Evolutionary conservation across 2,888 invertebrate species (phyloP).

Genomic region (Cryptus viduatorius): DNA sequence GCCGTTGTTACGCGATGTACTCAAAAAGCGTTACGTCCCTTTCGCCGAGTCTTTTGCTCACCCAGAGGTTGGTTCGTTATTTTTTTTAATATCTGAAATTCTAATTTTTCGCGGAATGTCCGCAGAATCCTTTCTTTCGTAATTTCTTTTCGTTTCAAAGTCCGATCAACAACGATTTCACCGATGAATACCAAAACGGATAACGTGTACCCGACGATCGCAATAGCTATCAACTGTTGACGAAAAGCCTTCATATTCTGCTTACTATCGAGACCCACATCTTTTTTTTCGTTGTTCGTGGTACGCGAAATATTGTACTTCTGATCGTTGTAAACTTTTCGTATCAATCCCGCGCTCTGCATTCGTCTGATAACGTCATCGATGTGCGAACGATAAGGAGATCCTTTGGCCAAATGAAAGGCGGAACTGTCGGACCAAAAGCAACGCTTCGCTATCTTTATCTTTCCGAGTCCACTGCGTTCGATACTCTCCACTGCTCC

Average conservation of each 20-base stretch:
- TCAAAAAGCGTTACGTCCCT: too few relatives aligned
- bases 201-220: conserved; percentile 29
- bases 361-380: conserved; percentile 33
- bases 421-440: conserved; percentile 57
- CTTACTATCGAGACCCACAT: background rate
- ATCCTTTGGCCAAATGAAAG: conserved; percentile 46
- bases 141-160: background rate
- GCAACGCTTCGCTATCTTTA: conserved; percentile 46
- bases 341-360: conserved; percentile 31
- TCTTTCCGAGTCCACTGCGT: background rate
- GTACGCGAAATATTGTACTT: background rate
- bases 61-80: too few relatives aligned
- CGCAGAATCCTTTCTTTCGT: too few relatives aligned
- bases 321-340: background rate
- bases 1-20: too few relatives aligned
- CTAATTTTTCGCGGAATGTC: too few relatives aligned
- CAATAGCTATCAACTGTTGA: conserved; percentile 27
- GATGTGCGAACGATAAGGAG: conserved; percentile 59
- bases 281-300: background rate
- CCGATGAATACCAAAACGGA: conserved; percentile 37
- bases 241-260: conserved; percentile 17
- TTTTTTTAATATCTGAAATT: too few relatives aligned
- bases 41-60: too few relatives aligned
- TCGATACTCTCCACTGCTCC: background rate
- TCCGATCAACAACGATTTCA: conserved; percentile 39